Conservation (phyloP, 2,797 vertebrate species). For the Pseudotriccus pelzelni region DNA sequence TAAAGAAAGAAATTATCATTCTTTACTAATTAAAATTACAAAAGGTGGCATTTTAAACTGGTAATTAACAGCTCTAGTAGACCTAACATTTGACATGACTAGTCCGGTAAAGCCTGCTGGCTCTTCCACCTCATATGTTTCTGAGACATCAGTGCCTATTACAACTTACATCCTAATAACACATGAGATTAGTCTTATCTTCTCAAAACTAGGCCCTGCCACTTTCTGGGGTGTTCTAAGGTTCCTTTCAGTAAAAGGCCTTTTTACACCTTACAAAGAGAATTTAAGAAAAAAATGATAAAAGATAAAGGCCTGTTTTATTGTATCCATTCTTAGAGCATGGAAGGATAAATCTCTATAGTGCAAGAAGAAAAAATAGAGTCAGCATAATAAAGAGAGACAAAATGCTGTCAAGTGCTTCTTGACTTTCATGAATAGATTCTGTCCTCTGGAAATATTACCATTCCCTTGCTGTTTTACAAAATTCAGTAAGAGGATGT, state of each 20-base stretch:
- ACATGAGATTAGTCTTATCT: not conserved
- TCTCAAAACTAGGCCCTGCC: not conserved
- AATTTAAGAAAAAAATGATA: not conserved
- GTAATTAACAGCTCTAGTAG: not conserved
- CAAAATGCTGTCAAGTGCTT: not conserved
- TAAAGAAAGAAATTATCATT: not conserved
- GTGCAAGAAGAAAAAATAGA: not conserved
- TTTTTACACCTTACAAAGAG: not conserved
- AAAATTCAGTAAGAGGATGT: not conserved
- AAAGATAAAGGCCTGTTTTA: not conserved
- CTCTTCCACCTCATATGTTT: not conserved
- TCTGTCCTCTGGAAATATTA: not conserved
- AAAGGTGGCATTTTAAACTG: not conserved
- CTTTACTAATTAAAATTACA: constrained; percentile 8
- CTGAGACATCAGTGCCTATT: not conserved
- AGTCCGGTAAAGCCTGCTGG: not conserved
- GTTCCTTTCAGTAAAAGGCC: not conserved
- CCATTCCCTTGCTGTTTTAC: not conserved
- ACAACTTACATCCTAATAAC: not conserved
- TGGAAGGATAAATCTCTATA: not conserved
- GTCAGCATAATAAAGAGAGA: not conserved
- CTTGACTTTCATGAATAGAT: not conserved
- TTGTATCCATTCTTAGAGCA: not conserved
- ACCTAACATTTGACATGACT: not conserved
- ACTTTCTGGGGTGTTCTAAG: not conserved